These are phyloP conservation scores for Chlorodrepanis virens DNA, from an alignment of 2,113 vertebrate genomes.

Conservation along the genomic window DNA sequence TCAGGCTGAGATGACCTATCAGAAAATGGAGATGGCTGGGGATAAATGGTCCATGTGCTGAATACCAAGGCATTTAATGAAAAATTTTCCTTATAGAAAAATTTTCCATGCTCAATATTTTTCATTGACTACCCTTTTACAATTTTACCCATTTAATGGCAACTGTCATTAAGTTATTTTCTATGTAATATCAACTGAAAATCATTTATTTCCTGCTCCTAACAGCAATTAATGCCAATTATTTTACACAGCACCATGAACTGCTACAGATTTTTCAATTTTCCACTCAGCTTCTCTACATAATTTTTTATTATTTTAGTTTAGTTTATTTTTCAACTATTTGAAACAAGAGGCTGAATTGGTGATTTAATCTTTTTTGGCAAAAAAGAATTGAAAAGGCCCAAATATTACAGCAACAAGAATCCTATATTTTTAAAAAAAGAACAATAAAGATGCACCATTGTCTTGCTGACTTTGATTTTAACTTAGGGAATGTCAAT, in stretches of 20 bases:
- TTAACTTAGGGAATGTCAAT: neutral
- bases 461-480: neutral
- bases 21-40: neutral
- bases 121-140: slow-evolving; percentile 40
- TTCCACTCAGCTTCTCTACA: slow-evolving; percentile 40
- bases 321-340: slow-evolving; percentile 19
- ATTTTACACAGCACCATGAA: slow-evolving; percentile 33
- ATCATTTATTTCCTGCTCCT: slow-evolving; percentile 53
- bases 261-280: slow-evolving; percentile 58
- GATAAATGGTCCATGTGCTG: slow-evolving; percentile 1
- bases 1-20: neutral
- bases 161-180: slow-evolving; percentile 55
- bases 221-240: slow-evolving; percentile 67
- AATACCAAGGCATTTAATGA: slow-evolving; percentile 27
- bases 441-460: neutral
- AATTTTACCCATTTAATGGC: slow-evolving; percentile 38
- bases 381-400: neutral
- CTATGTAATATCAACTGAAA: slow-evolving; percentile 43
- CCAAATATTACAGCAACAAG: neutral
- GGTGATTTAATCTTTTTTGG: neutral
- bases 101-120: slow-evolving; percentile 23
- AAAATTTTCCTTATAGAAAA: slow-evolving; percentile 37
- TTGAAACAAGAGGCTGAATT: neutral
- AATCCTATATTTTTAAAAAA: neutral
- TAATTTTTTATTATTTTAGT: neutral